These are phyloP conservation scores for Austrolebias charrua DNA, from an alignment of 2,797 vertebrate species.

Conservation along the genomic window DNA sequence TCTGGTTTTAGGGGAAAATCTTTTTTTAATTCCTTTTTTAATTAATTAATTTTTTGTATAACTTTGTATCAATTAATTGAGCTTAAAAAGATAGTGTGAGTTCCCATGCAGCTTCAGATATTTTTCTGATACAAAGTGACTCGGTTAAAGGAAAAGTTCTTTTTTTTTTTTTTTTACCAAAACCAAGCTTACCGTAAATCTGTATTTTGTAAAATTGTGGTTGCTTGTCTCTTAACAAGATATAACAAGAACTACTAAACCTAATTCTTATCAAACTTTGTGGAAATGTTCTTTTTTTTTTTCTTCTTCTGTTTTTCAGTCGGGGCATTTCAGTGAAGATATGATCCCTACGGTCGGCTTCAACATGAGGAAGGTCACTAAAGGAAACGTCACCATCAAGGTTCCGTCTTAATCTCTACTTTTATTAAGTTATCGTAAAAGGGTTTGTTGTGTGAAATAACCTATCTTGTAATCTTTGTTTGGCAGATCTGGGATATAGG, in stretches of 20 bases:
- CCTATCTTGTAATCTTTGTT: conserved; percentile 16
- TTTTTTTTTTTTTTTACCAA: too few species aligned
- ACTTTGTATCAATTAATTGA: not conserved
- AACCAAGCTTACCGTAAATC: not conserved
- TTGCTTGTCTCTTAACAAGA: not conserved
- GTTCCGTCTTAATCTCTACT: conserved; percentile 64
- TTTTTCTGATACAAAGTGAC: not conserved
- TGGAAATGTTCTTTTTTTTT: not conserved
- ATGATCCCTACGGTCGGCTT: conserved; percentile 99
- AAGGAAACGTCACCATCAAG: conserved; percentile 99
- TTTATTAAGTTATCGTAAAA: not conserved
- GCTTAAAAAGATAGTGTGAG: too few species aligned
- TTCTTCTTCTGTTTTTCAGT: conserved; percentile 76
- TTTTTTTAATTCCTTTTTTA: too few species aligned
- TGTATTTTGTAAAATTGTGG: not conserved
- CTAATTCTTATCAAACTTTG: not conserved
- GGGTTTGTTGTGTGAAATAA: too few species aligned
- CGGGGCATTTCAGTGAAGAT: conserved; percentile 97
- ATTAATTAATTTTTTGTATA: too few species aligned
- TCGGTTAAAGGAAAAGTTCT: not conserved
- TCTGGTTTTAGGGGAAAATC: too few species aligned
- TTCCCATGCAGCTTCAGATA: not conserved
- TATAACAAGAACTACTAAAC: not conserved
- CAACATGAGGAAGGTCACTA: conserved; percentile 98
- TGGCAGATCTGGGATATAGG: conserved; percentile 98